Conservation (phyloP, 2,113 vertebrate species). For the Indicator indicator region DNA sequence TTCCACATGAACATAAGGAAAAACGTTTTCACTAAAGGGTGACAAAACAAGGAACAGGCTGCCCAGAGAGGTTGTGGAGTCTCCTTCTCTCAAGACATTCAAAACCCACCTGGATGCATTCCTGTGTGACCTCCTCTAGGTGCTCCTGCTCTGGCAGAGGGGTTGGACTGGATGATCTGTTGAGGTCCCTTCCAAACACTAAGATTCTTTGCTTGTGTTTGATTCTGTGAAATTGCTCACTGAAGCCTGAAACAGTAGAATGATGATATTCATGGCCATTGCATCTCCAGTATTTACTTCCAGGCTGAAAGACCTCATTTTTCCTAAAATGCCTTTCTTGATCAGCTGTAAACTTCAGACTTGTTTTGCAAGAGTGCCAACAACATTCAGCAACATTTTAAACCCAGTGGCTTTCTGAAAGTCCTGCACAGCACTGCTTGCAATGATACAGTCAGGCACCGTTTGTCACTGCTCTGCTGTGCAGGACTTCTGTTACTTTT, state of each 20-base stretch:
- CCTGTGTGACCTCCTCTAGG: no score
- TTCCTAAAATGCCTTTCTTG: conserved; percentile 38
- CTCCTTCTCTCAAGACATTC: no score
- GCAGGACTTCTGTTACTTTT: conserved; percentile 18
- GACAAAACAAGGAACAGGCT: no score
- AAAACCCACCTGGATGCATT: no score
- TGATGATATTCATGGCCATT: not conserved
- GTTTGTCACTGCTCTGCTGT: conserved; percentile 39
- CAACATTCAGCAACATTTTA: conserved; percentile 41
- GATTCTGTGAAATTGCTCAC: not conserved
- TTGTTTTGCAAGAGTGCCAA: conserved; percentile 15
- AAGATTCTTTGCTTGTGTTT: no score
- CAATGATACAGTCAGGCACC: conserved; percentile 17
- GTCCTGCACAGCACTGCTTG: not conserved
- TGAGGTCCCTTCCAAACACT: no score
- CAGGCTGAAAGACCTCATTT: not conserved
- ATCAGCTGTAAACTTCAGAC: conserved; percentile 33
- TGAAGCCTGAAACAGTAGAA: not conserved
- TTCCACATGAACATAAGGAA: no score
- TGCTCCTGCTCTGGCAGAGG: no score
- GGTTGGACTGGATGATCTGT: no score
- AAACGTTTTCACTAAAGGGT: no score
- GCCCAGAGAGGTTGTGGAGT: no score
- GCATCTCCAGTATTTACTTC: not conserved
- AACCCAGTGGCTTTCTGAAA: conserved; percentile 11